phyloP scores from a whole-genome alignment of 2,888 invertebrate species.

The Coleophora flavipennella region DNA sequence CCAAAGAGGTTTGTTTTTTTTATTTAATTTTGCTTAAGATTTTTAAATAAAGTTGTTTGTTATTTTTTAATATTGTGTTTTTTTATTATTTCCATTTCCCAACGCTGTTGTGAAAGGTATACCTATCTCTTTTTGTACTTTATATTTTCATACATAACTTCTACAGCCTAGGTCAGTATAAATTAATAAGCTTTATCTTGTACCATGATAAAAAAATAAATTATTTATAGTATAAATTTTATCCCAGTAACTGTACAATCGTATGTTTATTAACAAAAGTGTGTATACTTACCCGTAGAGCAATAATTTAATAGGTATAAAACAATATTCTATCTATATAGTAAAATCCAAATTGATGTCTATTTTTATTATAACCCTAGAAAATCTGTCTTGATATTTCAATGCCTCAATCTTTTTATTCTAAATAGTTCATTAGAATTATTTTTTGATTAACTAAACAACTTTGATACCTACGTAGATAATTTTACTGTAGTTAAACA shows the following conservation, averaged over 20 bases:
- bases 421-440: slow-evolving; percentile 1
- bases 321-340: slow-evolving; percentile 35
- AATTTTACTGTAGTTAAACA: too few relatives aligned
- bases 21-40: too few relatives aligned
- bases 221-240: slow-evolving; percentile 29
- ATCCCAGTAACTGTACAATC: slow-evolving; percentile 13
- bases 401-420: slow-evolving; percentile 5
- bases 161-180: too few relatives aligned
- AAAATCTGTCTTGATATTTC: too few relatives aligned
- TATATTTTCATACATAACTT: too few relatives aligned
- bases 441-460: too few relatives aligned
- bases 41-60: slow-evolving; percentile 11
- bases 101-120: slow-evolving; percentile 18
- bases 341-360: slow-evolving; percentile 46
- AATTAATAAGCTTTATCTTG: too few relatives aligned
- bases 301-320: slow-evolving; percentile 50
- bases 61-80: slow-evolving; percentile 26
- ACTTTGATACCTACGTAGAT: neutral
- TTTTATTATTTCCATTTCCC: slow-evolving; percentile 21
- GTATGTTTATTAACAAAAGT: slow-evolving; percentile 36
- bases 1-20: slow-evolving; percentile 36
- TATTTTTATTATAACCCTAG: slow-evolving; percentile 37
- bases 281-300: slow-evolving; percentile 48
- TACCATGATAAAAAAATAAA: slow-evolving; percentile 43
- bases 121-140: too few relatives aligned